Conservation (phyloP, 2,113 vertebrate genomes). For the Mirza zaza region DNA sequence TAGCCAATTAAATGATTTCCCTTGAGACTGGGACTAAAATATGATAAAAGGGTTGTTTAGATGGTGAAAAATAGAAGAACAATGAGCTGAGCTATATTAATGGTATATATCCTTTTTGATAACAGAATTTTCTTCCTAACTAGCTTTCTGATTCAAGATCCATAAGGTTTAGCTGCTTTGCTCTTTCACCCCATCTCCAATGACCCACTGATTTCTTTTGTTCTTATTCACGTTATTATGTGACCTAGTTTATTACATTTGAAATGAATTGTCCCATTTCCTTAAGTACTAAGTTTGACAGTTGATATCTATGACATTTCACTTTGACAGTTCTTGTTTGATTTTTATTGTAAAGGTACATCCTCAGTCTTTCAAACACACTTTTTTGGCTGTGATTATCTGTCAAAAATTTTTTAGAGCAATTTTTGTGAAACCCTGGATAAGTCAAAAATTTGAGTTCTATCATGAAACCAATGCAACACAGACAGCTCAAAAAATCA, state of each 20-base stretch:
- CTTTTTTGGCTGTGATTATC: too few relatives aligned
- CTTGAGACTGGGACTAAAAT: not conserved
- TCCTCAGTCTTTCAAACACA: too few relatives aligned
- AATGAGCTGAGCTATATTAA: not conserved
- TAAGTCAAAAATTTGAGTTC: too few relatives aligned
- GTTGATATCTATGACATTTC: too few relatives aligned
- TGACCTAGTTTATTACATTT: not conserved
- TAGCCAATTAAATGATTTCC: not conserved
- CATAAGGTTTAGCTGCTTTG: not conserved
- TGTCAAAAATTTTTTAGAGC: too few relatives aligned
- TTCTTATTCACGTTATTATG: not conserved
- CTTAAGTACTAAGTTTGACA: too few relatives aligned
- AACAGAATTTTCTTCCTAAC: not conserved
- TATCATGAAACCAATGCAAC: too few relatives aligned
- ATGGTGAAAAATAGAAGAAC: not conserved
- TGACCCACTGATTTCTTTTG: not conserved
- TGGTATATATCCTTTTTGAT: not conserved
- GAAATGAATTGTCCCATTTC: too few relatives aligned
- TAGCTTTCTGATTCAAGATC: not conserved
- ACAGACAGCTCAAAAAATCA: too few relatives aligned
- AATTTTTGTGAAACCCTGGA: too few relatives aligned
- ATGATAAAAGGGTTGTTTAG: not conserved
- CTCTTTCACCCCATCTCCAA: not conserved
- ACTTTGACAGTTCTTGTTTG: too few relatives aligned
- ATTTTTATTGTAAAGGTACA: too few relatives aligned